A percentile compares a stretch with the other conserved stretches of the same genome.
Conservation (phyloP, 2,888 invertebrate species). For the Saturnia pavonia region DNA sequence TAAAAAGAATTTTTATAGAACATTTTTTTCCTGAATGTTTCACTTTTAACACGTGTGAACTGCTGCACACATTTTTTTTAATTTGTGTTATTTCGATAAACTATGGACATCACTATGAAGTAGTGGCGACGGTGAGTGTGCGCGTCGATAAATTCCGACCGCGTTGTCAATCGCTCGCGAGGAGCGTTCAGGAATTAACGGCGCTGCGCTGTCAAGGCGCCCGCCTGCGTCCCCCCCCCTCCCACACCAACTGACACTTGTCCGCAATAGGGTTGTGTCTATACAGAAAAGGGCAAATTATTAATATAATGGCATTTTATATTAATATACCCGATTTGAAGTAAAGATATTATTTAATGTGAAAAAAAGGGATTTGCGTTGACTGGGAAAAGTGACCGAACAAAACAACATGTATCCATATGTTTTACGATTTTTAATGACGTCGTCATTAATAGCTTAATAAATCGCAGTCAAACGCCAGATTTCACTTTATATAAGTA, state of each 20-base stretch:
- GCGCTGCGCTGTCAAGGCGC: slow-evolving; percentile 74
- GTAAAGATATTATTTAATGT: too few species aligned
- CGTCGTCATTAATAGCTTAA: too few species aligned
- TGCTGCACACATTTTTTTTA: background rate
- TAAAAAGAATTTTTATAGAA: too few species aligned
- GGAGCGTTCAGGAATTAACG: slow-evolving; percentile 76
- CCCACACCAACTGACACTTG: slow-evolving; percentile 16
- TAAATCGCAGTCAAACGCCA: too few species aligned
- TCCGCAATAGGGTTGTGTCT: background rate
- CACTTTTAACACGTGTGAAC: too few species aligned
- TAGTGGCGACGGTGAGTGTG: slow-evolving; percentile 62
- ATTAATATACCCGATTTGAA: too few species aligned
- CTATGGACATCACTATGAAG: slow-evolving; percentile 35
- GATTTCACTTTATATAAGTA: too few species aligned
- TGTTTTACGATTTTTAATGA: too few species aligned
- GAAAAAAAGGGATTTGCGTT: too few species aligned
- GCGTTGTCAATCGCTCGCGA: slow-evolving; percentile 80
- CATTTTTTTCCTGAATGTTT: too few species aligned
- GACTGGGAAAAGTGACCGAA: too few species aligned
- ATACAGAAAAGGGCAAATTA: background rate
- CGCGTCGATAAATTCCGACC: slow-evolving; percentile 79
- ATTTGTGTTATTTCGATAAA: slow-evolving; percentile 23
- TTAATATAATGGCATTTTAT: background rate
- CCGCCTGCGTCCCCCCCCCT: slow-evolving; percentile 27
- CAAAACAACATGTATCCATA: too few species aligned